Conservation (phyloP, 2,113 vertebrate genomes). For the Microcebus ravelobensis region DNA sequence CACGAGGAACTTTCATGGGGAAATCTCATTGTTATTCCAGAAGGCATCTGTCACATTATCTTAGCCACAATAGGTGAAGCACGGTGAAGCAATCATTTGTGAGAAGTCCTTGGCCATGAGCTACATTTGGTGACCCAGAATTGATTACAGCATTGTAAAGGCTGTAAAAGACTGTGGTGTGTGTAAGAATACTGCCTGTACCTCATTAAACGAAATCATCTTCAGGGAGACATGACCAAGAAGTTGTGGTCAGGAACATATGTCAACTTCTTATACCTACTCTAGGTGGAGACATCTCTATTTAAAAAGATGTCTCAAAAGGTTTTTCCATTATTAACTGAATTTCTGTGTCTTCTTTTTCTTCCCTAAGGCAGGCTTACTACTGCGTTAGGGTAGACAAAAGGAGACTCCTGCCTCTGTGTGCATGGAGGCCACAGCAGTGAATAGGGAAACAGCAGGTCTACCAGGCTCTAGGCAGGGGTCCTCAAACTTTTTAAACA, state of each 20-base stretch:
- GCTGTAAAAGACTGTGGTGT: not conserved
- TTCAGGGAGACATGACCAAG: not conserved
- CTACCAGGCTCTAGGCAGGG: not conserved
- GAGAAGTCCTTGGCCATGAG: not conserved
- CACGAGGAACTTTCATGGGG: not conserved
- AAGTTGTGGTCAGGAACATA: constrained; percentile 13
- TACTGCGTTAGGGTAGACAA: not conserved
- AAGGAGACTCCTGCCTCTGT: not conserved
- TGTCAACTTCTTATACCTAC: constrained; percentile 6
- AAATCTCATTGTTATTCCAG: constrained; percentile 42
- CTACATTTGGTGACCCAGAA: constrained; percentile 44
- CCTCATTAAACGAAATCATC: constrained; percentile 10
- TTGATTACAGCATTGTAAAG: constrained; percentile 15
- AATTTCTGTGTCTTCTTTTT: not conserved
- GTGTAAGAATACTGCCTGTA: not conserved
- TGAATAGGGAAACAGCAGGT: not conserved
- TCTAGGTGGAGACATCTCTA: not conserved
- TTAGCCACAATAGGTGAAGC: not conserved
- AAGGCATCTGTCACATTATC: constrained; percentile 44
- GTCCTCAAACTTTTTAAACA: no score
- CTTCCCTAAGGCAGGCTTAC: not conserved
- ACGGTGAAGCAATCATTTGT: constrained; percentile 30
- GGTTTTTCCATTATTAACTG: constrained; percentile 8
- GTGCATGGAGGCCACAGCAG: not conserved
- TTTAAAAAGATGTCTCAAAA: not conserved